These are phyloP conservation scores for Drosophila pachea DNA, from an alignment of 1,140 invertebrate species.

Conservation along the genomic window DNA sequence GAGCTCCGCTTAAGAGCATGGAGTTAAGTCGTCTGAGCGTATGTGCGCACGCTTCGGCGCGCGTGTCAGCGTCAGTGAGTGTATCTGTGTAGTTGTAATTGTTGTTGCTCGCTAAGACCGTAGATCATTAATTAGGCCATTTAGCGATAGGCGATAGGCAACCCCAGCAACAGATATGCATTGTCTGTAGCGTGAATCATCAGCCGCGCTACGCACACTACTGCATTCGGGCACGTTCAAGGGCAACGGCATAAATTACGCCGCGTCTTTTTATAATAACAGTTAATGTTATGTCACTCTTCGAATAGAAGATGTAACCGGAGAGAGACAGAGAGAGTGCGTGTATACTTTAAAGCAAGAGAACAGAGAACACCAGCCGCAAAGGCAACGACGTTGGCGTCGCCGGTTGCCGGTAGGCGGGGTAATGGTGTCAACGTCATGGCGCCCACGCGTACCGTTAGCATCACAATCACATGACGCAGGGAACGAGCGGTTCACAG, in stretches of 20 bases:
- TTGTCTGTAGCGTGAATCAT: slow-evolving; percentile 12
- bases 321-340: slow-evolving; percentile 11
- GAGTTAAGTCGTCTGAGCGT: slow-evolving; percentile 12
- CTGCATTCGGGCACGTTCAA: slow-evolving; percentile 36
- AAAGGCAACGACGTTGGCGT: slow-evolving; percentile 11
- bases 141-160: slow-evolving; percentile 30
- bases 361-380: slow-evolving; percentile 10
- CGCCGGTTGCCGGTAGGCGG: not conserved
- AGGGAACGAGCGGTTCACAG: slow-evolving; percentile 30
- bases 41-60: not conserved
- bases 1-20: slow-evolving; percentile 43
- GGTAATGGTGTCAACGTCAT: slow-evolving; percentile 51
- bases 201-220: slow-evolving; percentile 2
- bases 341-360: not conserved
- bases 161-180: slow-evolving; percentile 4
- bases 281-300: slow-evolving; percentile 48
- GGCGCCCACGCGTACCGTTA: slow-evolving; percentile 55
- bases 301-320: slow-evolving; percentile 1
- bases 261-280: slow-evolving; percentile 5
- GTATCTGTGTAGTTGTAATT: slow-evolving; percentile 5
- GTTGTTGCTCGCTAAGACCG: slow-evolving; percentile 17
- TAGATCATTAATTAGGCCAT: slow-evolving; percentile 18
- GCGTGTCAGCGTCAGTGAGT: not conserved
- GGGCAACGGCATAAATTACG: slow-evolving; percentile 53
- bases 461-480: slow-evolving; percentile 63